Evolutionary conservation across 2,797 vertebrate species (phyloP).

Genomic region (Leptodactylus fallax): DNA sequence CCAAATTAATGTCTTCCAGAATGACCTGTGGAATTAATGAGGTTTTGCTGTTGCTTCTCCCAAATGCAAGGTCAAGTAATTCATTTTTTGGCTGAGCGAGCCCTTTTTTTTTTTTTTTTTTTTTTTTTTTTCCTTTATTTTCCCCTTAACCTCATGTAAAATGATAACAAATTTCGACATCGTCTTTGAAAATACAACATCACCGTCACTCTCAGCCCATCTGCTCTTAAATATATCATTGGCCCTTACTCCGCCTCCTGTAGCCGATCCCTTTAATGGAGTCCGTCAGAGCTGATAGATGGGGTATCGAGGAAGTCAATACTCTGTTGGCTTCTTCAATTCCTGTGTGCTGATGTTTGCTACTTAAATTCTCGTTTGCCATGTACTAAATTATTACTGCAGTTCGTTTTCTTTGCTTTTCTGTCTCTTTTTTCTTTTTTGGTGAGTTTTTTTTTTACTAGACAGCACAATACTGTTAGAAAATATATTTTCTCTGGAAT

Average conservation of each 20-base stretch:
- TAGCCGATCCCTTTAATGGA: slow-evolving; percentile 91
- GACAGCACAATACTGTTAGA: slow-evolving; percentile 61
- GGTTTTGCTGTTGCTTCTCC: slow-evolving; percentile 90
- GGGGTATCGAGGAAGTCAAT: slow-evolving; percentile 84
- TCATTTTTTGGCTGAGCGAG: slow-evolving; percentile 87
- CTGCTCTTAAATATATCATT: slow-evolving; percentile 87
- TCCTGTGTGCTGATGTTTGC: slow-evolving; percentile 83
- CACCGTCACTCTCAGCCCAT: slow-evolving; percentile 79
- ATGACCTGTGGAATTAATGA: slow-evolving; percentile 99
- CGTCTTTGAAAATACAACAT: slow-evolving; percentile 90
- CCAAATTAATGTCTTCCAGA: slow-evolving; percentile 95
- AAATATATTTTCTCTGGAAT: slow-evolving; percentile 68
- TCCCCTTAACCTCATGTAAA: slow-evolving; percentile 83
- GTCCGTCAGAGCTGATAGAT: slow-evolving; percentile 91
- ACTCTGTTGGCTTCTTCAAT: slow-evolving; percentile 83
- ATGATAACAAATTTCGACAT: slow-evolving; percentile 87
- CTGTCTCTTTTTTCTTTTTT: neutral
- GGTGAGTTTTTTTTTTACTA: slow-evolving; percentile 67
- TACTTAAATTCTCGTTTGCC: slow-evolving; percentile 75
- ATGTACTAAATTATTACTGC: slow-evolving; percentile 71
- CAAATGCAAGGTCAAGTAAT: slow-evolving; percentile 94
- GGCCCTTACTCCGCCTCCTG: slow-evolving; percentile 80
- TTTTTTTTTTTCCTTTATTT: slow-evolving; percentile 70
- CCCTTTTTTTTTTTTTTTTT: slow-evolving; percentile 70
- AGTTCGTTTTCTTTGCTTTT: slow-evolving; percentile 11